Conservation (phyloP, 2,113 vertebrate species). For the Thryonomys swinderianus region DNA sequence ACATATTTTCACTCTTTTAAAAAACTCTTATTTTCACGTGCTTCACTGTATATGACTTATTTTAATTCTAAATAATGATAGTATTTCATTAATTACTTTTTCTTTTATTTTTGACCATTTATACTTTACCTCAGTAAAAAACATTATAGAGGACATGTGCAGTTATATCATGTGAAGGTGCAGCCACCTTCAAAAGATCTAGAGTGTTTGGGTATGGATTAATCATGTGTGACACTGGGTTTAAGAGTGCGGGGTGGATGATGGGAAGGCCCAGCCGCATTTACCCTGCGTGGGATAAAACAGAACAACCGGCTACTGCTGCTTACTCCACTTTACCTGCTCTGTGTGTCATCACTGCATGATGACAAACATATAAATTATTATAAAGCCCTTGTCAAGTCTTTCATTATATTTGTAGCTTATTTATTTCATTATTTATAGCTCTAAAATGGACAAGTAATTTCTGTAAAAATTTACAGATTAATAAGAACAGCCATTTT, state of each 20-base stretch:
- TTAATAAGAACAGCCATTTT: not conserved
- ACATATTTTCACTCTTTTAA: not conserved
- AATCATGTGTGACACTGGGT: not conserved
- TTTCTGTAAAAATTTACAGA: not conserved
- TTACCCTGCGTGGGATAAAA: not conserved
- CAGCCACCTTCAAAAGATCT: no score
- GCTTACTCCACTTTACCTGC: not conserved
- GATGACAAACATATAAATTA: not conserved
- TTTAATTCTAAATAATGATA: not conserved
- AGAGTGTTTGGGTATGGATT: not conserved
- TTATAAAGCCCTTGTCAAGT: not conserved
- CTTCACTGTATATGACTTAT: not conserved
- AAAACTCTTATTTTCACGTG: not conserved
- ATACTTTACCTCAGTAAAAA: not conserved
- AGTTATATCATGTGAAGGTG: no score
- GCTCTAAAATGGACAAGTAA: not conserved
- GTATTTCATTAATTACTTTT: conserved; percentile 27
- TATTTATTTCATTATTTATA: not conserved
- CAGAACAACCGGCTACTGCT: not conserved
- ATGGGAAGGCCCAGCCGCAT: not conserved
- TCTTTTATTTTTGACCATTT: not conserved
- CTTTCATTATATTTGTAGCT: not conserved
- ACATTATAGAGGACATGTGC: no score
- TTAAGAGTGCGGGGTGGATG: not conserved
- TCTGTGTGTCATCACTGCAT: not conserved